phyloP scores from a whole-genome alignment of 2,888 invertebrate genomes.

The Cremastobaeus sp. region DNA sequence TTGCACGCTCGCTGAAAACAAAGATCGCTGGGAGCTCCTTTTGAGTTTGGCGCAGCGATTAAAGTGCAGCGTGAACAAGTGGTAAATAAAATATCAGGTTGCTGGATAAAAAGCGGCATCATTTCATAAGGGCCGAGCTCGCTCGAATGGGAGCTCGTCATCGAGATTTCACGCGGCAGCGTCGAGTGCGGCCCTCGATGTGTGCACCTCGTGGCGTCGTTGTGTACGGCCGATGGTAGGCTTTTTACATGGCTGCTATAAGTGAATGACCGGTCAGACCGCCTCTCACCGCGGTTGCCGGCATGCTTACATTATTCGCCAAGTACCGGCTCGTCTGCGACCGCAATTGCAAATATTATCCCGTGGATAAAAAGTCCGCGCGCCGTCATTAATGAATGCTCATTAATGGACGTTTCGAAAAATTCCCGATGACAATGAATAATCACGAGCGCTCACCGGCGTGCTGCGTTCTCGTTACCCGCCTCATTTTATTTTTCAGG shows the following conservation, averaged over 20 bases:
- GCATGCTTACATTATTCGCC: slow-evolving; percentile 32
- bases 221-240: slow-evolving; percentile 53
- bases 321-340: slow-evolving; percentile 29
- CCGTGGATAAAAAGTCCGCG: slow-evolving; percentile 5
- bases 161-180: slow-evolving; percentile 49
- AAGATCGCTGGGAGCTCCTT: slow-evolving; percentile 26
- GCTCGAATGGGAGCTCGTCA: slow-evolving; percentile 28
- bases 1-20: slow-evolving; percentile 22
- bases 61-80: slow-evolving; percentile 47
- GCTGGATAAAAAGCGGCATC: slow-evolving; percentile 43
- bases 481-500: too few relatives aligned
- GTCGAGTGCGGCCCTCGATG: slow-evolving; percentile 24
- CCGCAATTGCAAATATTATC: slow-evolving; percentile 48
- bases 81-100: slow-evolving; percentile 56
- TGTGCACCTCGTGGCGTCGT: slow-evolving; percentile 21
- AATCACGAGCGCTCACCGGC: background rate
- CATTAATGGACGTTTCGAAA: slow-evolving; percentile 36
- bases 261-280: slow-evolving; percentile 75
- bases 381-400: slow-evolving; percentile 20
- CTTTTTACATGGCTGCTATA: slow-evolving; percentile 69
- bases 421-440: slow-evolving; percentile 19
- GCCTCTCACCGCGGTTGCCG: slow-evolving; percentile 68
- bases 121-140: slow-evolving; percentile 44
- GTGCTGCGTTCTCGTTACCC: slow-evolving; percentile 4
- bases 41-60: slow-evolving; percentile 32